Conservation (phyloP, 2,113 vertebrate genomes). For the Thryonomys swinderianus region DNA sequence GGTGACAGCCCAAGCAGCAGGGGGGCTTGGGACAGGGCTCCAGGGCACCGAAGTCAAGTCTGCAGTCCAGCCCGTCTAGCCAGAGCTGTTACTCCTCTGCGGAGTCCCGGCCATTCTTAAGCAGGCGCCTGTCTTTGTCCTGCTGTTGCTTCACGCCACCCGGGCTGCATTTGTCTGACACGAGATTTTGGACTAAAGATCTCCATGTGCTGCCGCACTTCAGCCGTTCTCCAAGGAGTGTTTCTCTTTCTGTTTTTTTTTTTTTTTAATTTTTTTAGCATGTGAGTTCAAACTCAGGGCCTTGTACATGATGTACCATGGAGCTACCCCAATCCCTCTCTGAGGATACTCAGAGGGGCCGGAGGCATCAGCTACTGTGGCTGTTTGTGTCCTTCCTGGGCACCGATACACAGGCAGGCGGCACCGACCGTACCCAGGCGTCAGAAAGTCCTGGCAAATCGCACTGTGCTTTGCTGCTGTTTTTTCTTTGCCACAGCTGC, state of each 20-base stretch:
- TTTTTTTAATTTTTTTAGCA: neutral
- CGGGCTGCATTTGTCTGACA: neutral
- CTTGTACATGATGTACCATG: neutral
- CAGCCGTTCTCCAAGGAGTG: neutral
- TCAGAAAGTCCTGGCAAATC: neutral
- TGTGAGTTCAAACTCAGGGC: neutral
- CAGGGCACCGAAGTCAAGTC: neutral
- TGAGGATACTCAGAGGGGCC: neutral
- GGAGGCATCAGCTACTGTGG: neutral
- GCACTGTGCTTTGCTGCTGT: neutral
- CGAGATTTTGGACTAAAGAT: neutral
- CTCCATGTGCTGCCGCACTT: neutral
- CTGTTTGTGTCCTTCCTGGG: neutral
- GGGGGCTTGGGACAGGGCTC: neutral
- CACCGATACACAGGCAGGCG: neutral
- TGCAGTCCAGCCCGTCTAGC: neutral
- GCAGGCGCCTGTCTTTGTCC: neutral
- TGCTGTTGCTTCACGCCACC: neutral
- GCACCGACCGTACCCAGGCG: neutral
- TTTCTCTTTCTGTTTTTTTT: neutral
- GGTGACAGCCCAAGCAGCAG: neutral
- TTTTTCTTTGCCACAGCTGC: neutral
- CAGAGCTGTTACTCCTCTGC: neutral
- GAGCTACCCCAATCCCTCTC: neutral
- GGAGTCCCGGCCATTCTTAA: neutral